Base-by-base conservation (phyloP, 2,797 vertebrate genomes). In the Eidolon dupreanum region DNA sequence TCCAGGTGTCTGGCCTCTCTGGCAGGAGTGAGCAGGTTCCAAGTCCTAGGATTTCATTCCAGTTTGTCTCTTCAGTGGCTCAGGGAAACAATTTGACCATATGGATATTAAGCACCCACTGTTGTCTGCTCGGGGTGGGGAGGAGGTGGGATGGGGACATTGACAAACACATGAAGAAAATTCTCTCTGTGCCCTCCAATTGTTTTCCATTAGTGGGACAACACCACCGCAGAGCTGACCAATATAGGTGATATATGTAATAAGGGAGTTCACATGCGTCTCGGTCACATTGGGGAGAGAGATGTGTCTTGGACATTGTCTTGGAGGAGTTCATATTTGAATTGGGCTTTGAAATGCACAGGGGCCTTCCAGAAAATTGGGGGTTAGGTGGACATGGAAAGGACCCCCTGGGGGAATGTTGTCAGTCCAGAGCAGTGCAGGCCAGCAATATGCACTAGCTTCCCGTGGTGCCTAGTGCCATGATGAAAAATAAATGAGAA, bases 261-360 rank as follows among this genome's bases (percentile, higher is more conserved):
- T 10, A 15, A 70, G 61, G 63, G 13, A 31, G 19, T 73, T 43
- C 9, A 7, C 1, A 0, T 28, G 63, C 53, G 71, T 71, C 53
- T 59, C 26, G 13, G 59, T 83, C 53, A 4, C 5, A 10, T 8
- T 2, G 3, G 66, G 61, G 38, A 70, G 31, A 17, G 61, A 59
- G 89, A 43, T 71, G 13, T 85, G 74, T 82, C 68, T 83, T 15
- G 26, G 59, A 82, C 17, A 8, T n/a, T 63, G 13, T 82, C 53
- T 70, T 59, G 61, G 28, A 84, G 78, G 65, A 51, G 49, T 12
- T 85, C 33, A 38, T 13, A 16, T 61, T 65, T 78, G 33, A 82
- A 81, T 43, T 51, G 46, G 63, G 31, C 38, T 65, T 78, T 91
- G 88, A 73, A 90, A 90, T 26, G 83, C 53, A 59, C 9, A 17